Base-by-base conservation (phyloP, 2,113 vertebrate genomes). In the Myotis brandtii region DNA sequence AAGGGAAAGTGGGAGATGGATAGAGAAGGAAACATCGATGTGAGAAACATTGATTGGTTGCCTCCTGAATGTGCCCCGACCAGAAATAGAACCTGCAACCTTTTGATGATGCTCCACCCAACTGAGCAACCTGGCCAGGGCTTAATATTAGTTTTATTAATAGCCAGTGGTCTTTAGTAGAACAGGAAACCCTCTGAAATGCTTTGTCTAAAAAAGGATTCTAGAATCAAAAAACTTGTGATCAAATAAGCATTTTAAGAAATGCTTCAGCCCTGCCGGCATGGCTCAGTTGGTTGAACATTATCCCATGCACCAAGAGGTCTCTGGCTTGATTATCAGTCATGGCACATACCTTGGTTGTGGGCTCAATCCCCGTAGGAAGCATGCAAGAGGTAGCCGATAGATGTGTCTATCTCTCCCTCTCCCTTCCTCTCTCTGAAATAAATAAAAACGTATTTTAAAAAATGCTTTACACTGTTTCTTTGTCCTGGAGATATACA, bases 61-160 rank as follows among this genome's bases (percentile, higher is more conserved):
- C 64, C 64, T 66, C 64, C 64, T n/a, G 32, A 32, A 66, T 32
- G 30, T n/a, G 64, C 2, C 32, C 32, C 14, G 16, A 66, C 64
- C 64, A 66, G 64, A 30, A 66, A 32, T 66, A 13, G 25, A 66
- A 66, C 64, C 64, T n/a, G 32, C 64, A 67, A n/a, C 64, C 64
- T 67, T 67, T n/a, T 64, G 32, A 32, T n/a, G 64, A 67, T 0
- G 14, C 64, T 66, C 30, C 30, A 66, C 1, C 64, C 32, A 67
- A 67, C 64, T 67, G 64, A 67, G 64, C 17, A 16, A 69, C 67
- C 67, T 34, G 67, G 67, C 9, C n/a, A 69, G 67, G 17, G 30
- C n/a, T 69, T 69, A 95, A 67, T 90, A 79, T 12, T 46, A 43
- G 9, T 88, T 87, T 93, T 91, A 84, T 73, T 94, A 84, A 72